Evolutionary conservation across 2,888 invertebrate species (phyloP), one percentile per base, ranked within the genome.

Genomic region (Noctua janthina): DNA sequence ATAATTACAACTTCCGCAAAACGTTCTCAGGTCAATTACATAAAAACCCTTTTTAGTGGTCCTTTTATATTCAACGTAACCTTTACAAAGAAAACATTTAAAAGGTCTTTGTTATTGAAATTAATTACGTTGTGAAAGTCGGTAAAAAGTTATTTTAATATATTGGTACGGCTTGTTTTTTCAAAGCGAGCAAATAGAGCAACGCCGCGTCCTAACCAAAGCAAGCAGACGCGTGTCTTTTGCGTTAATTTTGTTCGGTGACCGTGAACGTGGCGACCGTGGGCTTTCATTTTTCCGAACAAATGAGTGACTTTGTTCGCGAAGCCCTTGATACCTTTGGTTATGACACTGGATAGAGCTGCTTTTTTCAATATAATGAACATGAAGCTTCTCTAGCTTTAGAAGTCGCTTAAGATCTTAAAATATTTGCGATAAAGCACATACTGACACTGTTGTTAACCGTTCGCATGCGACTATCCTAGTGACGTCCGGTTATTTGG

Each of bases 1-100:
- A 81, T 89, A 88, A 89, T 88, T 74, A 89, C 69, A 77, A 81
- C 81, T 86, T 83, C 77, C 78, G 81, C 56, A 64, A 78, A 83
- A 69, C 71, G 39, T 85, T 74, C 29, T 74, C 56, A 66, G 59
- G 74, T 76, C 82, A 86, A 84, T 87, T 81, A 89, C 39, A 76
- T 72, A 74, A 78, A 86, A 88, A 81, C 72, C 88, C 79, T 79
- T 86, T 85, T 87, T 74, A 82, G 75, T 66, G 59, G 29, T 11
- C 62, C 62, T 71, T 74, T 82, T 78, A 74, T 74, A 77, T 79
- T 72, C 56, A 71, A 75, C 76, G 69, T 54, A 76, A 76, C 77
- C 72, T 71, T 78, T 59, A 46, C 68, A 75, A 80, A 73, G 74
- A 83, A 81, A 88, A 84, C 43, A 79, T 81, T 79, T 72, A 78